A percentile compares a stretch with the other conserved stretches of the same genome.
Conservation (phyloP, 2,113 vertebrate species). For the Misgurnus mizolepis region DNA sequence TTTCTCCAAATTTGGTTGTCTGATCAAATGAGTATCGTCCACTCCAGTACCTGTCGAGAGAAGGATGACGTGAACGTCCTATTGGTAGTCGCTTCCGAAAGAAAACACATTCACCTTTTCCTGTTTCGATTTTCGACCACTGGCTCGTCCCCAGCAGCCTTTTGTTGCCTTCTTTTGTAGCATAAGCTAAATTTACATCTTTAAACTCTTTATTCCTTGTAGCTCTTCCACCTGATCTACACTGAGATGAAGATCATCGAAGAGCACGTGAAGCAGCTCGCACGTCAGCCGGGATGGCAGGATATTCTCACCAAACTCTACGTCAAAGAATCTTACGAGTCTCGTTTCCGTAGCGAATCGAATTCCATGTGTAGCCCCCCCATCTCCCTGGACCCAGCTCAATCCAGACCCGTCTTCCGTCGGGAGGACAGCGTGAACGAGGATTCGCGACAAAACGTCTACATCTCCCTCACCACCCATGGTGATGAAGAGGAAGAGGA, state of each 20-base stretch:
- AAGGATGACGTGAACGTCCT: too few relatives aligned
- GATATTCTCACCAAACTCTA: constrained; percentile 93
- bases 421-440: constrained; percentile 62
- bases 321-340: constrained; percentile 85
- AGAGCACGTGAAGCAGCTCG: constrained; percentile 86
- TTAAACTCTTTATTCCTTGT: constrained; percentile 1
- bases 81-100: too few relatives aligned
- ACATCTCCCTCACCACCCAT: constrained; percentile 73
- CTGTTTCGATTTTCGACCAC: too few relatives aligned
- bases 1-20: too few relatives aligned
- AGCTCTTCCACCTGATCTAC: constrained; percentile 95
- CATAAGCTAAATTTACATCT: too few relatives aligned
- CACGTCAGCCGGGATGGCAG: constrained; percentile 88
- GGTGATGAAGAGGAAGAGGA: constrained; percentile 63
- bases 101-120: too few relatives aligned
- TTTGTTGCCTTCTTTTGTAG: too few relatives aligned
- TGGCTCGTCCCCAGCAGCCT: too few relatives aligned
- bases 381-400: constrained; percentile 57
- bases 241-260: constrained; percentile 66
- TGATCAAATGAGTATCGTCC: too few relatives aligned
- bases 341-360: constrained; percentile 65
- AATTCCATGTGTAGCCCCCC: constrained; percentile 40
- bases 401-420: constrained; percentile 55
- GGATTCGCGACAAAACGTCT: constrained; percentile 68
- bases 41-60: too few relatives aligned